These are phyloP conservation scores for Sebastes vulpes DNA, from an alignment of 2,797 vertebrate species.

Conservation along the genomic window DNA sequence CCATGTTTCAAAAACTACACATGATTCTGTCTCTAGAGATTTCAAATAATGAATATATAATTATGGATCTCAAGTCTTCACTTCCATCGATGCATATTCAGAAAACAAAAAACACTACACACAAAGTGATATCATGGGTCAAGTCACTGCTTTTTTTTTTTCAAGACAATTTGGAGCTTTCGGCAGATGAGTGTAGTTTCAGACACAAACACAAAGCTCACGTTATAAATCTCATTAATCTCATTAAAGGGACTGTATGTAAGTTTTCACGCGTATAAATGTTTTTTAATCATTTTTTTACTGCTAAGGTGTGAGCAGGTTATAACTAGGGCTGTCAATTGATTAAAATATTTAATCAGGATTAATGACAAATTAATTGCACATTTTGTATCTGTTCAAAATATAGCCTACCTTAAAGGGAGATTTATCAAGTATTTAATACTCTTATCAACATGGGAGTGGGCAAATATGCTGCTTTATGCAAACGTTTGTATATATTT, in stretches of 20 bases:
- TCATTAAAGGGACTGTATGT: background rate
- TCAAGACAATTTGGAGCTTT: background rate
- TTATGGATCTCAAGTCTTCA: background rate
- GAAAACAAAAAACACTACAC: constrained; percentile 2
- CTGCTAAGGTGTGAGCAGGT: no score
- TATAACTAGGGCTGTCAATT: no score
- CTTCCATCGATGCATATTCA: background rate
- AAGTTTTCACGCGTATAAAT: no score
- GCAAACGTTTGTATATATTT: no score
- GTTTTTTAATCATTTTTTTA: no score
- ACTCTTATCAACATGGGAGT: no score
- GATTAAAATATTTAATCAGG: no score
- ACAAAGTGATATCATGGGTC: background rate
- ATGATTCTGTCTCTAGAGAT: constrained; percentile 13
- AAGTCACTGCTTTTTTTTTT: background rate
- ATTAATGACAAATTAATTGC: no score
- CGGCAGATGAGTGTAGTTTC: constrained; percentile 3
- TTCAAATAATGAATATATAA: background rate
- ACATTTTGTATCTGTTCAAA: no score
- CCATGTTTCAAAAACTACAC: constrained; percentile 2
- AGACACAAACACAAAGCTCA: constrained; percentile 9
- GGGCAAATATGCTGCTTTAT: no score
- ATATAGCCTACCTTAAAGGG: no score
- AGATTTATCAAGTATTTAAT: no score
- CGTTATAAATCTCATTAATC: background rate